phyloP scores from a whole-genome alignment of 2,797 vertebrate species.

The Chiloscyllium punctatum region DNA sequence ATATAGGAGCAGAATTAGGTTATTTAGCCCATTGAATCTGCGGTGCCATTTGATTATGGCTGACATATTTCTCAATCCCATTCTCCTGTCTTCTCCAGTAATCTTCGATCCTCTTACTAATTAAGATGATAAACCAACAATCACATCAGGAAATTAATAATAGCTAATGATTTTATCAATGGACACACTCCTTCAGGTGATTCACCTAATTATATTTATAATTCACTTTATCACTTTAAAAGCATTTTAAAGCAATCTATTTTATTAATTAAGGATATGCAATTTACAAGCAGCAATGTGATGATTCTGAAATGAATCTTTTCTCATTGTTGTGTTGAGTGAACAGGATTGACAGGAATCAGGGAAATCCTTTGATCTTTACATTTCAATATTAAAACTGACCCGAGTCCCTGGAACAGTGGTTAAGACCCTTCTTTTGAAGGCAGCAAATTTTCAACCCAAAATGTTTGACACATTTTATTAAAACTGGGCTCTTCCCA shows the following conservation, averaged over 20 bases:
- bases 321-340: neutral
- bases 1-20: too few relatives aligned
- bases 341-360: neutral
- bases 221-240: neutral
- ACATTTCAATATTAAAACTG: neutral
- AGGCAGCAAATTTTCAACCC: neutral
- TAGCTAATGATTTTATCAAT: neutral
- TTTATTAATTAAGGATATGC: neutral
- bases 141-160: neutral
- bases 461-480: neutral
- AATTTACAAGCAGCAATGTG: neutral
- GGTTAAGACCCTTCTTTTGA: neutral
- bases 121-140: neutral
- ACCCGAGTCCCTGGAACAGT: neutral
- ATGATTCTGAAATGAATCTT: neutral
- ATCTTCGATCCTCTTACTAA: neutral
- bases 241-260: neutral
- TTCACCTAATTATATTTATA: neutral
- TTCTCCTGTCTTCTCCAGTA: too few relatives aligned
- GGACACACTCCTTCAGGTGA: neutral
- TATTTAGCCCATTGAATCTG: too few relatives aligned
- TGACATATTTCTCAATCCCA: too few relatives aligned
- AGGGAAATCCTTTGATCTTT: neutral
- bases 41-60: too few relatives aligned
- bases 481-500: neutral